Percentiles rank a stretch among this genome's conserved stretches.
These are phyloP conservation scores for Aleiodes testaceus DNA, from an alignment of 2,888 invertebrate genomes.

Conservation along the genomic window DNA sequence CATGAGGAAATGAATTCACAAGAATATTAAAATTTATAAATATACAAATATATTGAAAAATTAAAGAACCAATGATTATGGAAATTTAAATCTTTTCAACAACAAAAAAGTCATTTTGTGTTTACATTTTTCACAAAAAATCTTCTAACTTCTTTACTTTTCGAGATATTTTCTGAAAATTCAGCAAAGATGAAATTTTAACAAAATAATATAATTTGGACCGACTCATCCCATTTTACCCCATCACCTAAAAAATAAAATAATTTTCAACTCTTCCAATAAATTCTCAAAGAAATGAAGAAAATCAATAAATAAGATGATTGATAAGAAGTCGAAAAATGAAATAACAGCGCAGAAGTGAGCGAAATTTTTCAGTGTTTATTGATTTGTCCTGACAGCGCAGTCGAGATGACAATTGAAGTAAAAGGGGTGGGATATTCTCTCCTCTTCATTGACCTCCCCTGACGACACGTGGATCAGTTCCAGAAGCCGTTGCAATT, in stretches of 20 bases:
- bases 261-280: no score
- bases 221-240: no score
- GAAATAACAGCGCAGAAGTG: slow-evolving; percentile 24
- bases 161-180: no score
- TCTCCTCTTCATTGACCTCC: slow-evolving; percentile 8
- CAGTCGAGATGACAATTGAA: slow-evolving; percentile 35
- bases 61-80: neutral
- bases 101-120: no score
- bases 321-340: neutral
- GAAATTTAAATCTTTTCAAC: neutral
- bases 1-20: slow-evolving; percentile 14
- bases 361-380: slow-evolving; percentile 11
- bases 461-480: slow-evolving; percentile 16
- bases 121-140: no score
- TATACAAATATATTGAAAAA: slow-evolving; percentile 22
- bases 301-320: neutral
- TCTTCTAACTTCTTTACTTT: no score
- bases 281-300: neutral
- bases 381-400: slow-evolving; percentile 24
- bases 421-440: slow-evolving; percentile 24
- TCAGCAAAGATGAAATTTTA: no score
- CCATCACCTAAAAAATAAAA: no score
- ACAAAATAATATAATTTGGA: no score
- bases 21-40: slow-evolving; percentile 10
- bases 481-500: slow-evolving; percentile 7